A percentile compares a stretch with the other conserved stretches of the same genome.
These are phyloP conservation scores for Drosophila parvula DNA, from an alignment of 1,140 invertebrate genomes.

Conservation along the genomic window DNA sequence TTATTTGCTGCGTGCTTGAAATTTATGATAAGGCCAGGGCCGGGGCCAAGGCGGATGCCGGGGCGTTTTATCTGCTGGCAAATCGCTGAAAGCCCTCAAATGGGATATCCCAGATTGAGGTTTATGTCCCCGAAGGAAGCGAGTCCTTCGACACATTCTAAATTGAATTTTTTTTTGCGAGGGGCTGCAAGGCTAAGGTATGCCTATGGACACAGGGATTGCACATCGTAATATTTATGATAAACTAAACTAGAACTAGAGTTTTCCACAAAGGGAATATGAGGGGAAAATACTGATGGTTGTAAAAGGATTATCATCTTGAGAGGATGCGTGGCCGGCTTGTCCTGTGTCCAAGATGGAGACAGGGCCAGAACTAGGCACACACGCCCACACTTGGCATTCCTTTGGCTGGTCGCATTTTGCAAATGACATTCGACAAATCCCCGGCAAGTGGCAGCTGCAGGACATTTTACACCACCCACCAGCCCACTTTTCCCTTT, in stretches of 20 bases:
- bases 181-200: background rate
- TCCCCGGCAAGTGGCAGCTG: slow-evolving; percentile 41
- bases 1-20: slow-evolving; percentile 60
- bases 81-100: slow-evolving; percentile 41
- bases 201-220: no score
- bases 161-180: slow-evolving; percentile 30
- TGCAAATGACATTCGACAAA: slow-evolving; percentile 71
- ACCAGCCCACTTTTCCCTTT: background rate
- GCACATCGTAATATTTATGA: background rate
- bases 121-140: slow-evolving; percentile 25
- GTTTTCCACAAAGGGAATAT: background rate
- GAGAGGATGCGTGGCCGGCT: background rate
- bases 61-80: slow-evolving; percentile 30
- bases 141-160: slow-evolving; percentile 10
- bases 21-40: slow-evolving; percentile 47
- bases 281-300: background rate
- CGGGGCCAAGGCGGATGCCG: background rate
- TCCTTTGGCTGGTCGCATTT: slow-evolving; percentile 38
- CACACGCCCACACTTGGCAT: slow-evolving; percentile 16
- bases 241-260: background rate
- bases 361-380: background rate
- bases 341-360: background rate
- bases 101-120: slow-evolving; percentile 41
- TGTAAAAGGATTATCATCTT: background rate
- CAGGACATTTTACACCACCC: slow-evolving; percentile 15